Conservation (phyloP, 2,113 vertebrate genomes). For the Pseudonaja textilis region DNA sequence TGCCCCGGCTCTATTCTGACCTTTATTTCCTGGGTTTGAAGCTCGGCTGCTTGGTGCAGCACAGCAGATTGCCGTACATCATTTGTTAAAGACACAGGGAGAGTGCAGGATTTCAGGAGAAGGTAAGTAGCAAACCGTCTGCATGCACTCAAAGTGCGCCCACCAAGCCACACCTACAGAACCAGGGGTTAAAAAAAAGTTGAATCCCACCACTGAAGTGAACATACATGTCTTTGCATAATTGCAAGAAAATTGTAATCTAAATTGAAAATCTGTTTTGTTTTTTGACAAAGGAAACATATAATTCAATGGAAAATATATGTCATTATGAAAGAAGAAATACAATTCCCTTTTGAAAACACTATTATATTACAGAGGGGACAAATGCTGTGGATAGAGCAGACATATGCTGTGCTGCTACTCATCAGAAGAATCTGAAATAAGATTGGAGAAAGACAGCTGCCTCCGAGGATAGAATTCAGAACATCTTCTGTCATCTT, state of each 20-base stretch:
- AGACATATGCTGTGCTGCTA: neutral
- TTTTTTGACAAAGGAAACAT: neutral
- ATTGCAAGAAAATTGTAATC: neutral
- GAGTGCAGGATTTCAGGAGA: too few species aligned
- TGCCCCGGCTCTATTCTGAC: too few species aligned
- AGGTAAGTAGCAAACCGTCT: too few species aligned
- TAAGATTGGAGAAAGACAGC: neutral
- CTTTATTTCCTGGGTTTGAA: too few species aligned
- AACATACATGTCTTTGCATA: neutral
- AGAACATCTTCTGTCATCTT: slow-evolving; percentile 3
- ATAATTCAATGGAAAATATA: neutral
- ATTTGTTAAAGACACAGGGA: too few species aligned
- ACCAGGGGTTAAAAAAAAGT: too few species aligned
- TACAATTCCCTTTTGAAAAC: neutral
- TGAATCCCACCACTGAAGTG: too few species aligned
- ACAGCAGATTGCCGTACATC: too few species aligned
- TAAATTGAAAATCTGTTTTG: neutral
- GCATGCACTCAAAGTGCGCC: too few species aligned
- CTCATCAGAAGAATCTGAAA: slow-evolving; percentile 7
- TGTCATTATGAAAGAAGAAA: neutral
- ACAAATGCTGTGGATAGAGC: neutral
- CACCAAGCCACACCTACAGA: too few species aligned
- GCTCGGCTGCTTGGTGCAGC: too few species aligned
- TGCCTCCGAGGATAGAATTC: slow-evolving; percentile 8
- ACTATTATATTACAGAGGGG: neutral